These are phyloP conservation scores for Hyperoplus lanceolatus DNA, from an alignment of 2,797 vertebrate species.

Conservation along the genomic window DNA sequence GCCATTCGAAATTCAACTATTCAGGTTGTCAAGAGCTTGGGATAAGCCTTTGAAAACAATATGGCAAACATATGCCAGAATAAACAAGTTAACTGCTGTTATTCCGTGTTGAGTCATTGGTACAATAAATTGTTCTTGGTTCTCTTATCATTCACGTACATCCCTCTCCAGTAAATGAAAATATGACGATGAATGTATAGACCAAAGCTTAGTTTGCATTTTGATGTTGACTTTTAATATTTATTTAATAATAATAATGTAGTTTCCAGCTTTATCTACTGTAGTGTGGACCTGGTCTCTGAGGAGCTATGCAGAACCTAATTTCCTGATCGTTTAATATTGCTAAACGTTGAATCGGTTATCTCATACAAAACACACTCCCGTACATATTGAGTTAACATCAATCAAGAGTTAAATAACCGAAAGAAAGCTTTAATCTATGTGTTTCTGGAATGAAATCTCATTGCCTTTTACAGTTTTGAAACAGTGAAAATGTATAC, in stretches of 20 bases:
- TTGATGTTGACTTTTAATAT: neutral
- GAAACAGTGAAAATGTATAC: conserved; percentile 42
- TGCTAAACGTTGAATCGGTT: neutral
- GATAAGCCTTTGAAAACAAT: conserved; percentile 8
- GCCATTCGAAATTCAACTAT: neutral
- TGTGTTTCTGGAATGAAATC: neutral
- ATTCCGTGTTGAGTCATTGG: conserved; percentile 8
- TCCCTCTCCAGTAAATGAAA: neutral
- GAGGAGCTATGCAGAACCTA: neutral
- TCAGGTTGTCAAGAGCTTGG: neutral
- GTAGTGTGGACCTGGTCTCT: neutral
- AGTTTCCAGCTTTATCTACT: neutral
- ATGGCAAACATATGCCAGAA: neutral
- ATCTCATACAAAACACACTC: neutral
- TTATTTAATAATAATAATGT: too few relatives aligned
- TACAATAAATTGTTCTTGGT: neutral
- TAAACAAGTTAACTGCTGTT: conserved; percentile 11
- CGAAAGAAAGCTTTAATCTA: neutral
- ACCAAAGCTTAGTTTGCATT: neutral
- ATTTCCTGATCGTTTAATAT: neutral
- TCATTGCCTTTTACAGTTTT: conserved; percentile 27
- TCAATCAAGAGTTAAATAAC: neutral
- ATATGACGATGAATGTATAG: neutral
- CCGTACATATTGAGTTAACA: neutral
- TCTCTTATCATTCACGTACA: neutral